Conservation (phyloP, 2,113 vertebrate genomes). For the Bubo bubo region DNA sequence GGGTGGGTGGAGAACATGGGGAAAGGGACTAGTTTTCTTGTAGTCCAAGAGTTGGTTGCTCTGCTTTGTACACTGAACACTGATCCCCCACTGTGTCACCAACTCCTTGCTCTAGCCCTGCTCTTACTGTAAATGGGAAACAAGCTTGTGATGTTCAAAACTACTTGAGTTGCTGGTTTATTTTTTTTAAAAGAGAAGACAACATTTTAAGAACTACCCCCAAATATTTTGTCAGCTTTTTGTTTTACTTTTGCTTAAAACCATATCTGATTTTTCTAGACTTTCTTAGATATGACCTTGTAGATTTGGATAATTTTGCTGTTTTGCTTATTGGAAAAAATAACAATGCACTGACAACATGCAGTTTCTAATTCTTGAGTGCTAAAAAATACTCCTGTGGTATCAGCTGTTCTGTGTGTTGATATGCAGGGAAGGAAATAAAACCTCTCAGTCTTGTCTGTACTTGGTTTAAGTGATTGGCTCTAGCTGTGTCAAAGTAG, state of each 20-base stretch:
- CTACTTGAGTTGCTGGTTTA: background rate
- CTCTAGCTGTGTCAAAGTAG: background rate
- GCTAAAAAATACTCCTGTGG: background rate
- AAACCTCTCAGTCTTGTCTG: background rate
- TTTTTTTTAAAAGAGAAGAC: background rate
- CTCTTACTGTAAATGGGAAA: background rate
- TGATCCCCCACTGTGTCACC: background rate
- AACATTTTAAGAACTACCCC: background rate
- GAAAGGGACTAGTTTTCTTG: background rate
- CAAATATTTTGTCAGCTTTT: background rate
- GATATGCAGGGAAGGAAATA: background rate
- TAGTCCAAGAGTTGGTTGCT: background rate
- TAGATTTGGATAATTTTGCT: background rate
- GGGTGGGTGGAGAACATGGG: background rate
- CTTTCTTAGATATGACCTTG: background rate
- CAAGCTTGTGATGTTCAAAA: background rate
- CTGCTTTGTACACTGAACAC: rapidly evolving
- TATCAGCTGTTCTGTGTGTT: background rate
- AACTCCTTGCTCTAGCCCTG: background rate
- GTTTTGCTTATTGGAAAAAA: background rate
- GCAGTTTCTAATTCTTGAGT: background rate
- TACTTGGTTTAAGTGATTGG: background rate
- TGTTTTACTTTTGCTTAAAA: background rate
- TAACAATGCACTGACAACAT: background rate
- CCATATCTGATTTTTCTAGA: background rate